Conservation (phyloP, 2,113 vertebrate genomes). For the Zosterops japonicus region DNA sequence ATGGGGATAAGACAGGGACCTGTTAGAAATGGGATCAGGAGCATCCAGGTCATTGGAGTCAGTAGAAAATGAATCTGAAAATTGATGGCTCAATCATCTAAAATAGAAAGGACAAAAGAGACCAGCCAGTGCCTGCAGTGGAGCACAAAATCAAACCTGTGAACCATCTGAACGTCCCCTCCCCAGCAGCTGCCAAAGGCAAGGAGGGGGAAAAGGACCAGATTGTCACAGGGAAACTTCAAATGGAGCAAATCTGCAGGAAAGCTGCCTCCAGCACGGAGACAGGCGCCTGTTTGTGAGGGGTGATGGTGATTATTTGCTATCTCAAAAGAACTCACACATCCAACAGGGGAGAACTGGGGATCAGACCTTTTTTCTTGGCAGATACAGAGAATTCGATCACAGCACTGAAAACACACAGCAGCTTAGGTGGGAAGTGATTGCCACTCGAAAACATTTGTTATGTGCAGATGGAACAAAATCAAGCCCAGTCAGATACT, state of each 20-base stretch:
- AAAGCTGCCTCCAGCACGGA: background rate
- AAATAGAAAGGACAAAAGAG: background rate
- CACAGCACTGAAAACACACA: background rate
- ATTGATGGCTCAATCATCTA: constrained; percentile 21
- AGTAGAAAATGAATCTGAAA: constrained; percentile 28
- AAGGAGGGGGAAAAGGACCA: background rate
- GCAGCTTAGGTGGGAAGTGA: constrained; percentile 32
- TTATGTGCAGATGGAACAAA: constrained; percentile 24
- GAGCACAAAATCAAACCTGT: constrained; percentile 52
- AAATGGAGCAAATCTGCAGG: background rate
- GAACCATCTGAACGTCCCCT: background rate
- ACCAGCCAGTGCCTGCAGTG: background rate
- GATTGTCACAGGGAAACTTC: background rate
- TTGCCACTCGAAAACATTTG: constrained; percentile 34
- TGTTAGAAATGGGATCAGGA: background rate
- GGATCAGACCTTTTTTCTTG: constrained; percentile 13
- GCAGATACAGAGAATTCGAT: constrained; percentile 49
- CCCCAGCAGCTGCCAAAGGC: constrained; percentile 1
- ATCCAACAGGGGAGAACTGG: background rate
- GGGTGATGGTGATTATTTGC: constrained; percentile 42
- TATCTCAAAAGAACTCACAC: constrained; percentile 20
- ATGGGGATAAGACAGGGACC: background rate
- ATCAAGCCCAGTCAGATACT: background rate
- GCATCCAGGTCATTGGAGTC: background rate
- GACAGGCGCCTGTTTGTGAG: background rate